Percentiles rank a stretch among this genome's conserved stretches.
Conservation (phyloP, 2,888 invertebrate species). For the Vesta saturnalis region DNA sequence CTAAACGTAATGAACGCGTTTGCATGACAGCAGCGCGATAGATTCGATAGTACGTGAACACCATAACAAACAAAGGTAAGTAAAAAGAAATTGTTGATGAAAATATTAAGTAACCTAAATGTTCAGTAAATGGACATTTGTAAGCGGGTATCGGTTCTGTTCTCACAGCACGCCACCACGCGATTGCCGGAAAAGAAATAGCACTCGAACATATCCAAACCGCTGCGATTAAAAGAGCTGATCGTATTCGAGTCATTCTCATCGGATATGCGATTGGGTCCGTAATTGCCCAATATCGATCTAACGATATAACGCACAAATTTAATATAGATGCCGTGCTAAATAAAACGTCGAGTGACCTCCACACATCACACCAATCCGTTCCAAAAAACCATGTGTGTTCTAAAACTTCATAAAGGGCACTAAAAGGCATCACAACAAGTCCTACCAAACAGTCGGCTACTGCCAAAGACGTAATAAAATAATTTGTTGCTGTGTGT, state of each 20-base stretch:
- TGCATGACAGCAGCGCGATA: conserved; percentile 94
- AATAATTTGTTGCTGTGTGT: conserved; percentile 97
- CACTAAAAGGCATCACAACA: conserved; percentile 98
- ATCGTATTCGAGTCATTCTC: conserved; percentile 89
- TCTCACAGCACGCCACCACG: conserved; percentile 93
- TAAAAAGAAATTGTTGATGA: conserved; percentile 98
- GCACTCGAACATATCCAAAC: conserved; percentile 98
- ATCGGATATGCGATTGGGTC: conserved; percentile 98
- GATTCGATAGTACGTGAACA: conserved; percentile 96
- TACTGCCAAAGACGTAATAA: conserved; percentile 95
- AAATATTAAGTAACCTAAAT: conserved; percentile 94
- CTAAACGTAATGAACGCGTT: conserved; percentile 88
- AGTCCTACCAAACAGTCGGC: conserved; percentile 96
- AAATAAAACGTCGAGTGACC: conserved; percentile 95
- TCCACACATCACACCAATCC: conserved; percentile 98
- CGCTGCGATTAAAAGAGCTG: conserved; percentile 87
- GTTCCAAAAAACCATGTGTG: conserved; percentile 95
- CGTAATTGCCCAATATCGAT: conserved; percentile 98
- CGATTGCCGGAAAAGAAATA: conserved; percentile 98
- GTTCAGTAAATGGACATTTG: conserved; percentile 96
- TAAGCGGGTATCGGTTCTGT: conserved; percentile 82
- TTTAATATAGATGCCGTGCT: conserved; percentile 98
- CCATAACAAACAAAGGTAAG: conserved; percentile 95
- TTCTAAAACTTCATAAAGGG: conserved; percentile 87
- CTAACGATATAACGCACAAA: conserved; percentile 95